These are phyloP conservation scores for Lordiphosa mommai DNA, from an alignment of 1,140 invertebrate species.

Conservation along the genomic window DNA sequence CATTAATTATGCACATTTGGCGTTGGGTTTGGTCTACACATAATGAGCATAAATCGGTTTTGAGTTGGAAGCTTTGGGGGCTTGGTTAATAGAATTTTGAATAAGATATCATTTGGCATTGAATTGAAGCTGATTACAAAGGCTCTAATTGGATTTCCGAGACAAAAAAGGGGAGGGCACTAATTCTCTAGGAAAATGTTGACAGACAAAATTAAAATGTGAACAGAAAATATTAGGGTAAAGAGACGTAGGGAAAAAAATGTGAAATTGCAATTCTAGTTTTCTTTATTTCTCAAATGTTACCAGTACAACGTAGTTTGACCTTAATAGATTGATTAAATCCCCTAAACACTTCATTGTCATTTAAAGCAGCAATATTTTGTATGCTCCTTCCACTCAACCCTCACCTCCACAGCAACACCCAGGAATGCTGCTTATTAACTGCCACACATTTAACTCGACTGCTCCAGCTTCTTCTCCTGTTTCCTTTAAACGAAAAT, in stretches of 20 bases:
- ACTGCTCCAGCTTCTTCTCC: neutral
- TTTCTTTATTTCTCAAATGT: neutral
- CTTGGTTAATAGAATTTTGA: constrained; percentile 54
- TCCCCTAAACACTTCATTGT: neutral
- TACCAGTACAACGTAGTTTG: neutral
- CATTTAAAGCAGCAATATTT: neutral
- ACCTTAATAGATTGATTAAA: constrained; percentile 11
- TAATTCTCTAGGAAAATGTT: neutral
- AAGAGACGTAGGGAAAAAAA: no score
- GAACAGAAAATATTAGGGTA: no score
- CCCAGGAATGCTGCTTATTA: constrained; percentile 21
- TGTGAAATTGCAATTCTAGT: no score
- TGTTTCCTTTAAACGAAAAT: constrained; percentile 18
- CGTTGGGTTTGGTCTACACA: constrained; percentile 12
- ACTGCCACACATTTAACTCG: constrained; percentile 18
- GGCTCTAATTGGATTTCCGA: constrained; percentile 28
- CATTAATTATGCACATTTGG: constrained; percentile 64
- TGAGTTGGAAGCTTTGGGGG: neutral
- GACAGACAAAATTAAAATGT: no score
- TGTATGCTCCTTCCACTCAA: neutral
- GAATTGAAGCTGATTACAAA: constrained; percentile 4
- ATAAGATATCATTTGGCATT: constrained; percentile 34
- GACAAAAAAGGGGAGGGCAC: no score
- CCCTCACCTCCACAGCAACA: neutral
- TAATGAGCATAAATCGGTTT: constrained; percentile 36